These are phyloP conservation scores for Pogonomyrmex barbatus DNA, from an alignment of 1,140 invertebrate species.

Conservation along the genomic window DNA sequence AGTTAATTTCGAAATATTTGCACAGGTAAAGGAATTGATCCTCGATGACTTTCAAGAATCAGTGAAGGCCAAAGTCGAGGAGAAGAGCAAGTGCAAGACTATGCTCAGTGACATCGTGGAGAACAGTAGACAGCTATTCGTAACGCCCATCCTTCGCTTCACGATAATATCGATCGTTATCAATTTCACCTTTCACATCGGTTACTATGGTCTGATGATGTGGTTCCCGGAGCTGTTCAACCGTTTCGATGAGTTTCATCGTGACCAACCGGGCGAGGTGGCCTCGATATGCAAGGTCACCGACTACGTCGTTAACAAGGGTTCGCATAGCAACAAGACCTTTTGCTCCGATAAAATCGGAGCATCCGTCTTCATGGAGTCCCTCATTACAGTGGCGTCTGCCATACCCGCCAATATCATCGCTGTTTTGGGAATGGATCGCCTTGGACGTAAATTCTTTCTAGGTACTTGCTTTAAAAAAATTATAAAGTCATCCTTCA, in stretches of 20 bases:
- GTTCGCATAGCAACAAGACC: constrained; percentile 87
- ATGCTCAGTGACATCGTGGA: constrained; percentile 92
- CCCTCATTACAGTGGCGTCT: constrained; percentile 93
- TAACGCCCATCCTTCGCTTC: constrained; percentile 92
- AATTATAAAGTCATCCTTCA: not conserved
- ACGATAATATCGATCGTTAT: constrained; percentile 94
- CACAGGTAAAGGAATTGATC: constrained; percentile 89
- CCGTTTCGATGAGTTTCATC: constrained; percentile 92
- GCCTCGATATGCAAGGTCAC: constrained; percentile 93
- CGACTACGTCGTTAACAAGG: constrained; percentile 89
- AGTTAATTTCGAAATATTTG: constrained; percentile 16
- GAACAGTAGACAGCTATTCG: constrained; percentile 93
- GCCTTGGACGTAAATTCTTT: constrained; percentile 95
- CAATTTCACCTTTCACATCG: constrained; percentile 95
- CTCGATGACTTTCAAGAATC: constrained; percentile 88
- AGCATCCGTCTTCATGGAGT: constrained; percentile 93
- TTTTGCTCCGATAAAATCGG: constrained; percentile 90
- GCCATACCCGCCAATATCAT: constrained; percentile 94
- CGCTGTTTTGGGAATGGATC: constrained; percentile 91
- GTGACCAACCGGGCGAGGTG: constrained; percentile 85
- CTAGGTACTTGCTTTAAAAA: constrained; percentile 86
- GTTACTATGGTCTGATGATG: constrained; percentile 96
- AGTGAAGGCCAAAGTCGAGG: constrained; percentile 82
- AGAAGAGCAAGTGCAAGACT: constrained; percentile 88
- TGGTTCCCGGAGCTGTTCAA: constrained; percentile 97